Base-by-base conservation (phyloP, 2,888 invertebrate genomes). In the Xiphydria camelus region DNA sequence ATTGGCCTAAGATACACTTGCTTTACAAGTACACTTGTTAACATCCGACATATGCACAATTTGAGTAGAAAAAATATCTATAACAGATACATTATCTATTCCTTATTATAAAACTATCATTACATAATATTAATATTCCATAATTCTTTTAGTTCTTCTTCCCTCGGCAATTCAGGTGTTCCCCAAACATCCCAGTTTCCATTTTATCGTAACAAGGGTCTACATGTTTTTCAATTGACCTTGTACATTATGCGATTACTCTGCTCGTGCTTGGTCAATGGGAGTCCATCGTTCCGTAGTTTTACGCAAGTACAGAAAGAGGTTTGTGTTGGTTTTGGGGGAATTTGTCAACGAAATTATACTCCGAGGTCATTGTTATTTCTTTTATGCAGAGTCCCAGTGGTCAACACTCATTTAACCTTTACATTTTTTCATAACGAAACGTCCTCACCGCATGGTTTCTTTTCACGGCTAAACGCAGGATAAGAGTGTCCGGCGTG, bases 1-100 rank as follows among this genome's bases (percentile, higher is more conserved):
- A 49, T 53, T 55, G 53, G 50, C 48, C 48, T 55, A 53, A 47
- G 53, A 58, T 46, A 53, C 49, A 25, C 56, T 57, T 51, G 52
- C 59, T 56, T 61, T 61, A 64, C 53, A 64, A 63, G 55, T 59
- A 58, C 55, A 61, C 60, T 58, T 50, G 51, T 54, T 57, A 64
- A 63, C 59, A 63, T 61, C 54, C 59, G 57, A 65, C 57, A 57
- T 61, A 65, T 62, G 57, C 61, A 56, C 61, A 60, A 62, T 53
- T 69, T 51, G 60, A 62, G 61, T 67, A 67, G 64, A 66, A 68
- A 66, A 67, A 66, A 68, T 65, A 67, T 65, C 58, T 68, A 61
- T 61, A 64, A 66, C 63, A 63, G 61, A 66, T 61, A 65, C 55
- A 65, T 59, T 46, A 54, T 57, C 59, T 66, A 67, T 61, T 53